phyloP scores from a whole-genome alignment of 1,140 invertebrate species.

The Halesus radiatus region DNA sequence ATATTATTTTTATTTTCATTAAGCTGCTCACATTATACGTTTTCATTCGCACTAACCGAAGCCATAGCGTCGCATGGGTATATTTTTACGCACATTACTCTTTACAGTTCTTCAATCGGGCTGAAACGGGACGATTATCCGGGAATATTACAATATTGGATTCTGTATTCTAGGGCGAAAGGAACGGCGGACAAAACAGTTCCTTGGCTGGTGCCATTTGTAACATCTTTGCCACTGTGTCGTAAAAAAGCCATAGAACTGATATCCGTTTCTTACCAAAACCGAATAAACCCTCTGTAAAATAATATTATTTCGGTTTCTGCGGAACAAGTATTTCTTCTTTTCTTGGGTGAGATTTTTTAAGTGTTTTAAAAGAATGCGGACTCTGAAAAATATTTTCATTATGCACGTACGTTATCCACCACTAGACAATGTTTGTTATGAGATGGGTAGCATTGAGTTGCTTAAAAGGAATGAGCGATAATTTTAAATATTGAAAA shows the following conservation, averaged over 20 bases:
- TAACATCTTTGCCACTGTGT: background rate
- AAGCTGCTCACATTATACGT: too few relatives aligned
- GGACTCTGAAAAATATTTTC: too few relatives aligned
- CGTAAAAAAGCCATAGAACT: background rate
- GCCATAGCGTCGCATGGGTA: too few relatives aligned
- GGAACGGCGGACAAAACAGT: background rate
- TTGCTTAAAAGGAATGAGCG: too few relatives aligned
- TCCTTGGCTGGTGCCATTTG: background rate
- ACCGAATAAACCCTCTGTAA: background rate
- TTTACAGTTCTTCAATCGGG: too few relatives aligned
- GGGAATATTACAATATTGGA: slow-evolving; percentile 26
- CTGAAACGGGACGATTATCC: background rate
- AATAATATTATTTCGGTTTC: background rate
- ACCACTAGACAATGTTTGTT: too few relatives aligned
- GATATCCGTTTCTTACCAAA: background rate
- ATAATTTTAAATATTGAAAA: too few relatives aligned
- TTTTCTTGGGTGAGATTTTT: background rate
- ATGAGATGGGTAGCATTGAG: too few relatives aligned
- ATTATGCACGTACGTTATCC: too few relatives aligned
- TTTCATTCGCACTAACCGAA: too few relatives aligned
- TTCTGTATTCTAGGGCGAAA: background rate
- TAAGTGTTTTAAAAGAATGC: background rate
- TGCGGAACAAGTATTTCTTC: background rate
- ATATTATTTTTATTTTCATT: too few relatives aligned
- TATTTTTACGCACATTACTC: too few relatives aligned